Conservation (phyloP, 2,888 invertebrate species). For the Eupithecia subfuscata region DNA sequence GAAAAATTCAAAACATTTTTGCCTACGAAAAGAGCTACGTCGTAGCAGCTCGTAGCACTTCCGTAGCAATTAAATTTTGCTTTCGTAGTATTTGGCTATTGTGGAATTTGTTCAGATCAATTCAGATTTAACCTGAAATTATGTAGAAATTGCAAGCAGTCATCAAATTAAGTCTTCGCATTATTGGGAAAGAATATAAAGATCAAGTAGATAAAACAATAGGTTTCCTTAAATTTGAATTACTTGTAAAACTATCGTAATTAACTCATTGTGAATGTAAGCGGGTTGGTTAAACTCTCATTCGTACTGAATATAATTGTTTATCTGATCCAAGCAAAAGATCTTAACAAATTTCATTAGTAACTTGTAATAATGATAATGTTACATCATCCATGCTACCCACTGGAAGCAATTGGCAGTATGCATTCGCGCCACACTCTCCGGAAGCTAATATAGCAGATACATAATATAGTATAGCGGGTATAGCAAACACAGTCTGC, state of each 20-base stretch:
- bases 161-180: background rate
- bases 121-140: background rate
- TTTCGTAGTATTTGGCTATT: background rate
- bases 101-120: background rate
- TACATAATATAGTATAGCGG: slow-evolving; percentile 17
- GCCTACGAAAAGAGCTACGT: slow-evolving; percentile 20
- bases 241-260: background rate
- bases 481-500: slow-evolving; percentile 43
- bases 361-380: background rate
- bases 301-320: background rate
- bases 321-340: background rate
- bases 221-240: background rate
- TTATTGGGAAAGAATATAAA: background rate
- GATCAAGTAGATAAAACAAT: background rate
- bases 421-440: slow-evolving; percentile 46
- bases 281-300: background rate
- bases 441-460: slow-evolving; percentile 47
- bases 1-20: background rate
- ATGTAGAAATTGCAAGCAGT: background rate
- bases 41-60: slow-evolving; percentile 32
- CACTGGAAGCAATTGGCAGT: slow-evolving; percentile 26
- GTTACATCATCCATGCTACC: background rate
- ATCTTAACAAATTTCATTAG: background rate
- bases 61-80: slow-evolving; percentile 21
- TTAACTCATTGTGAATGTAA: background rate